Base-by-base conservation (phyloP, 2,888 invertebrate species). In the Nematopogon swammerdamellus region DNA sequence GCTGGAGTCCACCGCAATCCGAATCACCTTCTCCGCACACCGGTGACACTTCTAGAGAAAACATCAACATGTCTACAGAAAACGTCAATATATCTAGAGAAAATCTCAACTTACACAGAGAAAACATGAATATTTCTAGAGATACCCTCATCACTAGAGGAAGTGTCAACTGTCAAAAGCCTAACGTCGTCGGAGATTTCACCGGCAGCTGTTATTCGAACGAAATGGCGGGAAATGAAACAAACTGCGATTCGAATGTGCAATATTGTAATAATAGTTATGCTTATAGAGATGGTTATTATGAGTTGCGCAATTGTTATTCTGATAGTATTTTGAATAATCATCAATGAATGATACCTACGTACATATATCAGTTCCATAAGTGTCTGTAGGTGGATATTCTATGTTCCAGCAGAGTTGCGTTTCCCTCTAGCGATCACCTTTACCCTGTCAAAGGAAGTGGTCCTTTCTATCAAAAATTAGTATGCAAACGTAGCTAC, bases 211-310 rank as follows among this genome's bases (percentile, higher is more conserved):
- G n/a, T 36, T 36, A 36, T 14, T 3, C 11, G 14, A 74, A 74
- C 8, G 74, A 73, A 5, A 58, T 58, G 8, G 48, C 52, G 18
- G 55, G 63, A 51, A 69, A 63, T 53, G 68, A 71, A 52, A 48
- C 52, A 10, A 52, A 64, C 64, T 46, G 56, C 62, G 5, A 60
- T 44, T 6, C 20, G 3, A 19, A 64, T 10, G 60, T 64, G 58
- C 74, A 76, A 51, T 77, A 72, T 56, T 70, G 68, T 55, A 68
- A 71, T 52, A 77, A 74, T 45, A 69, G 68, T 1, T 76, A 14
- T 36, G 3, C 36, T 4, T 36, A 73, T 49, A 79, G 74, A 51
- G 74, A 76, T 46, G 68, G 65, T 54, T 77, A 72, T 55, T 76
- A 72, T 55, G 70, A 72, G 52, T 65, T 68, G 63, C 65, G 72